These are phyloP conservation scores for Chaenogobius annularis DNA, from an alignment of 2,113 vertebrate genomes.

Conservation along the genomic window DNA sequence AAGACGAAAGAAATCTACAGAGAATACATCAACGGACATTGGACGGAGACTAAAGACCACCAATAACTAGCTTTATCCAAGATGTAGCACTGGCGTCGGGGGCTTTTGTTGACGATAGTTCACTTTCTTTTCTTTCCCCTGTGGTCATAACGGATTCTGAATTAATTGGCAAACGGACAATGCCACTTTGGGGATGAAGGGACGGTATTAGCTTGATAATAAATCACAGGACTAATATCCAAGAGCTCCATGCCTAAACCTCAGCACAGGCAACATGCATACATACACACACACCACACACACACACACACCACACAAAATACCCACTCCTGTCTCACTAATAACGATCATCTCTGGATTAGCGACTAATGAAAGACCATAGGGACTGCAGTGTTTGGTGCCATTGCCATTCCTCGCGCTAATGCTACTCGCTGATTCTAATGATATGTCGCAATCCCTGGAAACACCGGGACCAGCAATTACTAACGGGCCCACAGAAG, in stretches of 20 bases:
- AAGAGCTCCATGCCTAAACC: slow-evolving; percentile 43
- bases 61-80: slow-evolving; percentile 34
- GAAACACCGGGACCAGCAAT: slow-evolving; percentile 46
- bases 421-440: slow-evolving; percentile 54
- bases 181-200: slow-evolving; percentile 58
- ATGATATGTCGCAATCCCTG: slow-evolving; percentile 54
- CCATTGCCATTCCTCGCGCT: slow-evolving; percentile 50
- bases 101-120: slow-evolving; percentile 35
- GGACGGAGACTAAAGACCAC: slow-evolving; percentile 40
- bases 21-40: slow-evolving; percentile 44
- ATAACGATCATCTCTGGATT: slow-evolving; percentile 71
- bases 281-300: background rate
- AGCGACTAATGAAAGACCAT: slow-evolving; percentile 65
- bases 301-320: slow-evolving; percentile 2
- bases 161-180: slow-evolving; percentile 73
- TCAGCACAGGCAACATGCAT: background rate
- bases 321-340: slow-evolving; percentile 38
- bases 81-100: slow-evolving; percentile 26
- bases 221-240: slow-evolving; percentile 67
- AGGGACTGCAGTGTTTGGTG: slow-evolving; percentile 45
- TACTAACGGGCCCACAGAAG: slow-evolving; percentile 29
- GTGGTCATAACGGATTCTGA: slow-evolving; percentile 56
- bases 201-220: slow-evolving; percentile 59
- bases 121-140: slow-evolving; percentile 9
- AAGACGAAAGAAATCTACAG: background rate